Conservation (phyloP, 2,888 invertebrate species). For the Ametastegia equiseti region DNA sequence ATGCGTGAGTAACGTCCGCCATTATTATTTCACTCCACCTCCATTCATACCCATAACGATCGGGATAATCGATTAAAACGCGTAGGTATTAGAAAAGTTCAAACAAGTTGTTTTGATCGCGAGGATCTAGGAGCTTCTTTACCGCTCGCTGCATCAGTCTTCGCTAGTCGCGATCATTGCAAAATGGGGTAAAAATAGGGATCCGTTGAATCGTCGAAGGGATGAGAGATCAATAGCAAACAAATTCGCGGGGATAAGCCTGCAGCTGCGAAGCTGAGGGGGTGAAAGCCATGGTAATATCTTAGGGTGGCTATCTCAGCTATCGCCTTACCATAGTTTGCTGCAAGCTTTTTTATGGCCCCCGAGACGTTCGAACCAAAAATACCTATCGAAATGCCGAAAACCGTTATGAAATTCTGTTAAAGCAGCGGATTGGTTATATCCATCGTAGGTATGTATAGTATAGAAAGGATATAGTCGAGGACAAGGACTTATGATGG, state of each 20-base stretch:
- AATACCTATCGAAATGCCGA: background rate
- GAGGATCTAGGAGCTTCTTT: too few relatives aligned
- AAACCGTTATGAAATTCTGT: slow-evolving; percentile 27
- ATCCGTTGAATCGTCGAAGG: background rate
- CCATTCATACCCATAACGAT: background rate
- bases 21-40: background rate
- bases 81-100: background rate
- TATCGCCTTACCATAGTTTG: slow-evolving; percentile 29
- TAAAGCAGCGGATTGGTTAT: background rate
- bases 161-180: background rate
- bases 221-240: slow-evolving; percentile 41
- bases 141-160: background rate
- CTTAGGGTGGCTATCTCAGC: slow-evolving; percentile 25
- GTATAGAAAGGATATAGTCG: slow-evolving; percentile 10
- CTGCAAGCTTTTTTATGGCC: slow-evolving; percentile 27
- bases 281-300: slow-evolving; percentile 39
- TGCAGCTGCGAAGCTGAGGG: background rate
- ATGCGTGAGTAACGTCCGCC: background rate
- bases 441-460: slow-evolving; percentile 17
- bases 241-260: slow-evolving; percentile 42
- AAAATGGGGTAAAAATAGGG: background rate
- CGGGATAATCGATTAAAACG: background rate
- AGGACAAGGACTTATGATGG: slow-evolving; percentile 23
- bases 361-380: too few relatives aligned
- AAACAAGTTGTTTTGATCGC: slow-evolving; percentile 15